These are phyloP conservation scores for Myzus persicae DNA, from an alignment of 1,140 invertebrate genomes.

Conservation along the genomic window DNA sequence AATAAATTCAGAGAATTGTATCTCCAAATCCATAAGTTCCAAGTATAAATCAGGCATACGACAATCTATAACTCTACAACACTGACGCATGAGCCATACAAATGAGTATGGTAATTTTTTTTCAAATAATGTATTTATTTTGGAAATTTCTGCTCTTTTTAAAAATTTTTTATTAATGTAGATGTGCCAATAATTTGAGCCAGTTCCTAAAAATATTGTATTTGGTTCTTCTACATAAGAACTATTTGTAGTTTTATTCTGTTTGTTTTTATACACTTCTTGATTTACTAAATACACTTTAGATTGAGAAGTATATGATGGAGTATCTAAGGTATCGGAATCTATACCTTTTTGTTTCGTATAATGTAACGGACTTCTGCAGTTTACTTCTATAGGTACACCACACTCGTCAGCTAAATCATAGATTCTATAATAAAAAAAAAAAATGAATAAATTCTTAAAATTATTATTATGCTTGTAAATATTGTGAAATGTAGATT, in stretches of 20 bases:
- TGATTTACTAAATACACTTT: slow-evolving; percentile 25
- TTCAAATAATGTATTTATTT: slow-evolving; percentile 33
- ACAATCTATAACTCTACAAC: slow-evolving; percentile 35
- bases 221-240: slow-evolving; percentile 17
- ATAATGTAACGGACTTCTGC: slow-evolving; percentile 28
- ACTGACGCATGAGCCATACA: slow-evolving; percentile 34
- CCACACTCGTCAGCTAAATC: slow-evolving; percentile 29
- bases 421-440: slow-evolving; percentile 26
- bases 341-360: not conserved
- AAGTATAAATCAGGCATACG: not conserved
- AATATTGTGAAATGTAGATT: not conserved
- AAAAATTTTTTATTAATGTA: not conserved
- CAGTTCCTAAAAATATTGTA: slow-evolving; percentile 48
- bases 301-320: not conserved
- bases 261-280: not conserved
- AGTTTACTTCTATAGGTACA: slow-evolving; percentile 20
- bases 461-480: not conserved
- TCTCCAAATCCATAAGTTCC: slow-evolving; percentile 42
- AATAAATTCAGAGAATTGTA: not conserved
- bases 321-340: not conserved
- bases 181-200: slow-evolving; percentile 6
- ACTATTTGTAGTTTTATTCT: not conserved
- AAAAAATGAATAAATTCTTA: not conserved
- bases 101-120: slow-evolving; percentile 37
- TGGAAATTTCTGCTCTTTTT: not conserved